Percentiles rank a stretch among this genome's conserved stretches.
Evolutionary conservation across 1,140 invertebrate species (phyloP).

Genomic region (Bombyx mandarina): DNA sequence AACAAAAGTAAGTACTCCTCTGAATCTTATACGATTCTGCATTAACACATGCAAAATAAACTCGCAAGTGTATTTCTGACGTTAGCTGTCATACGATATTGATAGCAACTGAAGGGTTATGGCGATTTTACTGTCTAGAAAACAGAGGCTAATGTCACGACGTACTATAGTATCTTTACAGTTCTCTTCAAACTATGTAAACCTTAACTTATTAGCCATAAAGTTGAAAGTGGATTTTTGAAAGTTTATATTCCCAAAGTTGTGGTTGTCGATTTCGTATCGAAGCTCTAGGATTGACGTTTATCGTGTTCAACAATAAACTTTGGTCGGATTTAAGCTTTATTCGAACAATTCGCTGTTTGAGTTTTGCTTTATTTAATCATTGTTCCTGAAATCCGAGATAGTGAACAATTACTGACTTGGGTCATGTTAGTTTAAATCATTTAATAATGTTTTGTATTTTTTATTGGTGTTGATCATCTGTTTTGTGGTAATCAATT

Average conservation of each 20-base stretch:
- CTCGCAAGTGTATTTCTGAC: conserved; percentile 20
- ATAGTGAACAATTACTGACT: no score
- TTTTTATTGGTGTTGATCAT: no score
- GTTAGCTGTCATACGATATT: conserved; percentile 40
- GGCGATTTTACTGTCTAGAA: conserved; percentile 24
- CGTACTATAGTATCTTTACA: not conserved
- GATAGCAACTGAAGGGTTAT: conserved; percentile 30
- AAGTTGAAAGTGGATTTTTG: no score
- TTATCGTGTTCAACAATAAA: conserved; percentile 8
- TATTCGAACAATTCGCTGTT: conserved; percentile 1
- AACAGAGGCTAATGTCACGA: not conserved
- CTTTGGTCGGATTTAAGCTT: conserved; percentile 1
- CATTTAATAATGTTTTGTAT: no score
- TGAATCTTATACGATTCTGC: no score
- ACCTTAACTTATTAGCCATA: no score
- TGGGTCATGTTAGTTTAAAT: no score
- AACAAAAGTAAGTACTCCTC: no score
- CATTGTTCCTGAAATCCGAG: no score
- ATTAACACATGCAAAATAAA: not conserved
- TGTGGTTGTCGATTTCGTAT: no score
- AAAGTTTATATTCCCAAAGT: no score
- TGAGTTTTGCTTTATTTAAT: conserved; percentile 7
- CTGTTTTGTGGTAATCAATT: no score
- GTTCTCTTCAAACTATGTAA: not conserved
- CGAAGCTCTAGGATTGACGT: conserved; percentile 8